Base-by-base conservation (phyloP, 2,888 invertebrate species). In the Meganola albula region DNA sequence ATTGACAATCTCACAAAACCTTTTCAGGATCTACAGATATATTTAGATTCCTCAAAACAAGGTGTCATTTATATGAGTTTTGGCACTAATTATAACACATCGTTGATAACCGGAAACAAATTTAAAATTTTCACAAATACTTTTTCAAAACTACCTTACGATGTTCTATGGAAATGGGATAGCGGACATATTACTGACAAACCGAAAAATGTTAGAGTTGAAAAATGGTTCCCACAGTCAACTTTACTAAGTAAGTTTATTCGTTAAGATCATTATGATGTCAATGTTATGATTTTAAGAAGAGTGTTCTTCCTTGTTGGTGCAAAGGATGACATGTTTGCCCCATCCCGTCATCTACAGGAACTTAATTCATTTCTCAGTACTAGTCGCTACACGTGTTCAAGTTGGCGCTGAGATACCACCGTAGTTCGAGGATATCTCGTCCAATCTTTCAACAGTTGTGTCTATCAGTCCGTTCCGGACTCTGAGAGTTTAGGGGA, bases 41-140 rank as follows among this genome's bases (percentile, higher is more conserved):
- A 63, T 37, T 37, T 79, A 13, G 72, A 77, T 27, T 49, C 56
- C 1, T 69, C 79, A 0, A 54, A 59, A 20, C 48, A 76, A 16
- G 82, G 80, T 1, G 71, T 65, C 0, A 60, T 71, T 2, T 68
- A 72, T 20, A 35, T 65, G 2, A 73, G 74, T 40, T 68, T 71
- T 20, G 74, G 74, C 0, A 68, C 69, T 9, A 66, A 68, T 29
- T 51, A 63, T 1, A 34, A 53, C n/a, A 33, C 58, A 3, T 24
- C 56, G 10, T 14, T 45, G 2, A 21, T 71, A 6, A 37, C 53
- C 2, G 23, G 34, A 4, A 47, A 61, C 1, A 44, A 21, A 4
- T 27, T 63, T 6, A 27, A 55, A 16, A 39, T 45, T 4, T 31
- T 66, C 2, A n/a, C 53, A 0, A 50, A 47, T 0, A 54, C 51